Base-by-base conservation (phyloP, 2,888 invertebrate genomes). In the Napeogenes sylphis region DNA sequence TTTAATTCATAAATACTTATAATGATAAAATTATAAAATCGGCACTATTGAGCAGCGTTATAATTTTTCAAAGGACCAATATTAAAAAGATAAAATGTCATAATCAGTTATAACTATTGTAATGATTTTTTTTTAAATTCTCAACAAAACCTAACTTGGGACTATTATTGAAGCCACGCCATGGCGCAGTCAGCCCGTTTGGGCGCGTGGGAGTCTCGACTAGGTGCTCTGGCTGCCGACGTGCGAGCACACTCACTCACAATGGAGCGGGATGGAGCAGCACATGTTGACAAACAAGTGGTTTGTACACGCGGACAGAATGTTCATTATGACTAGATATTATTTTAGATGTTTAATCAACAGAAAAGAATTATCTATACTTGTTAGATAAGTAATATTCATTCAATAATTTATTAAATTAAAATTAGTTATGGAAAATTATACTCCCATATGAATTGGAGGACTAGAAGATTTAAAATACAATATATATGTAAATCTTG, bases 171-270 rank as follows among this genome's bases (percentile, higher is more conserved):
- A 64, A 90, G 90, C 59, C 90, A 99, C 90, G 98, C 97, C 0
- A 94, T 99, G 90, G 95, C 96, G 0, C 94, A 97, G 70, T 98
- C 98, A 0, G 98, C 99, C 0, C 98, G 98, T 77, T 91, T 99
- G 62, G 97, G 97, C 0, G 95, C 98, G 64, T 98, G 98, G 98
- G 99, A 99, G 90, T 93, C 95, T 4, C 93, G 95, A 0, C 89
- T 99, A 55, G 96, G 96, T 73, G 91, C 92, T 38, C 95, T 97
- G 73, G 95, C 98, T 13, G 94, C 97, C 53, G 93, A 96, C 0
- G 95, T 98, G 72, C 94, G 96, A 73, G 93, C 92, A 62, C 93
- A 98, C 59, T 94, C 96, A 0, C 93, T 95, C 68, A 94, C 94
- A 81, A 90, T 98, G 82, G 96, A 96, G 84, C 80, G 88, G 4